Conservation (phyloP, 2,113 vertebrate genomes). For the Nestor notabilis region DNA sequence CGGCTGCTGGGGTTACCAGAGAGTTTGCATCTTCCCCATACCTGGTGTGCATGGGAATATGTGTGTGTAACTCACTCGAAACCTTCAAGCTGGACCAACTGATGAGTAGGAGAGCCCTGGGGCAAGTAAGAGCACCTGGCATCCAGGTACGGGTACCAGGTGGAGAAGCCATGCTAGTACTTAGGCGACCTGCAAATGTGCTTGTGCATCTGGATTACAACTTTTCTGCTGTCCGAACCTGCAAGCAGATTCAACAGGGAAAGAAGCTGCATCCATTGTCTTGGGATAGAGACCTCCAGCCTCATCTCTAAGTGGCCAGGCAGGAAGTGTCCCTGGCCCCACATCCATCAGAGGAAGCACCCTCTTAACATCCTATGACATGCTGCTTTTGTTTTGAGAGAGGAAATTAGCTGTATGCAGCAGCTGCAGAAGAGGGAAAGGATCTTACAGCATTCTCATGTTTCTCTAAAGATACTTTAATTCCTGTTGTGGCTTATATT, state of each 20-base stretch:
- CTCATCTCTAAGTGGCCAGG: neutral
- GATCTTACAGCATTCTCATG: neutral
- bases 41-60: fast-evolving
- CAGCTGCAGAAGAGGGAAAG: neutral
- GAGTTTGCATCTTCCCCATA: neutral
- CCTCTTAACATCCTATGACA: neutral
- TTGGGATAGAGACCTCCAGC: neutral
- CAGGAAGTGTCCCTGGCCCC: neutral
- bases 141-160: neutral
- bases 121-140: neutral
- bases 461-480: neutral
- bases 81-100: neutral
- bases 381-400: neutral
- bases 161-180: neutral
- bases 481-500: neutral
- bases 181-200: neutral
- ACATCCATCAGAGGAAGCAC: neutral
- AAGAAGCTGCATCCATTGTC: neutral
- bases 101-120: neutral
- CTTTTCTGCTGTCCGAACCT: neutral
- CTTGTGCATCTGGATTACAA: neutral
- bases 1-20: neutral
- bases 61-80: neutral
- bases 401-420: neutral
- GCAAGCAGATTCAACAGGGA: neutral